phyloP scores from a whole-genome alignment of 2,797 vertebrate species.

The Sebastes baramenuke region DNA sequence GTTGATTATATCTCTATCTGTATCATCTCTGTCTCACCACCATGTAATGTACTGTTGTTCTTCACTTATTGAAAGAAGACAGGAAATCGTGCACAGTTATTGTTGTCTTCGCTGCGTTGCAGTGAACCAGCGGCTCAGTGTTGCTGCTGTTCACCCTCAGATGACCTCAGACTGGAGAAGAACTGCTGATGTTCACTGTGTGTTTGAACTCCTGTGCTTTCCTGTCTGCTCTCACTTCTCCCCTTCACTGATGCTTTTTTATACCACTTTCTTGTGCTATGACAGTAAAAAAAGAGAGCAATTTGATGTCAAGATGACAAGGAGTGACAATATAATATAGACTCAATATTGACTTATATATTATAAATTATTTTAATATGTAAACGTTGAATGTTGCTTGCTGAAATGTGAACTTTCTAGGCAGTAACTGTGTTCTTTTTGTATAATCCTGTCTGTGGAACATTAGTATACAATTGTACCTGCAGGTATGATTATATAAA shows the following conservation, averaged over 20 bases:
- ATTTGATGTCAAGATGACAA: background rate
- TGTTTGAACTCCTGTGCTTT: background rate
- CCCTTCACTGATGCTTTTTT: background rate
- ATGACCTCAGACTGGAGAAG: background rate
- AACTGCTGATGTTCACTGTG: constrained; percentile 2
- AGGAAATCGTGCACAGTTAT: background rate
- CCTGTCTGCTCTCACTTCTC: background rate
- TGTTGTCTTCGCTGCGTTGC: background rate
- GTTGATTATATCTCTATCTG: background rate
- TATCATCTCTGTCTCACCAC: background rate
- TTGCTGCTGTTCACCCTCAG: background rate
- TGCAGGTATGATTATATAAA: background rate
- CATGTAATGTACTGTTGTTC: no score
- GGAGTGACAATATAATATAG: background rate
- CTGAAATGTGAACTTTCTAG: background rate
- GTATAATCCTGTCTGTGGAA: background rate
- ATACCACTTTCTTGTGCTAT: background rate
- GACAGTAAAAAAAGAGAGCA: background rate
- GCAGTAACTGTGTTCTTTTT: background rate
- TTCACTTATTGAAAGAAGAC: background rate
- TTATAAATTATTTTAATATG: background rate
- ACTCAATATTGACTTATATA: background rate
- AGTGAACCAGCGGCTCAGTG: background rate
- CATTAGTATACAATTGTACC: background rate
- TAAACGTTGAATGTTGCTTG: background rate